phyloP scores from a whole-genome alignment of 2,888 invertebrate species.

The Sarcophaga caerulescens region DNA sequence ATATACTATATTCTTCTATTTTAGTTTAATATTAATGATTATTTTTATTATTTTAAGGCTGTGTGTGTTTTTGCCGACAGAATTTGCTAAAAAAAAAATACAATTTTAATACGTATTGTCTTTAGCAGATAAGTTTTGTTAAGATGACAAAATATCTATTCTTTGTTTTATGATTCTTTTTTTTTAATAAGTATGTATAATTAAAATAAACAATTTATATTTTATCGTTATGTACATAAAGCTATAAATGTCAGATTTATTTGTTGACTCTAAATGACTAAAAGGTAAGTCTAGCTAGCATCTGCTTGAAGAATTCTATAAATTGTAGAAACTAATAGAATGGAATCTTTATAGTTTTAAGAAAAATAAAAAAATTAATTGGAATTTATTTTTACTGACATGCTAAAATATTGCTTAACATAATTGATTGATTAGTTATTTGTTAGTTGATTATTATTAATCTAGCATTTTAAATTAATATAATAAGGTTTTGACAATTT shows the following conservation, averaged over 20 bases:
- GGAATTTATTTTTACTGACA: no score
- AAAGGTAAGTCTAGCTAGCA: neutral
- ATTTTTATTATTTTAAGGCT: constrained; percentile 46
- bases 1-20: constrained; percentile 12
- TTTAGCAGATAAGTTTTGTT: constrained; percentile 17
- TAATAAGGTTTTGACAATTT: no score
- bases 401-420: no score
- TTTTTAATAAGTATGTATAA: neutral
- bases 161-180: constrained; percentile 14
- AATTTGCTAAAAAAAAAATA: constrained; percentile 41
- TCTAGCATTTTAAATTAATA: no score
- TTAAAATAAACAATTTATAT: constrained; percentile 50
- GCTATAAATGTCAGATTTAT: constrained; percentile 29
- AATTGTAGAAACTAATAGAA: no score
- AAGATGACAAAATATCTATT: constrained; percentile 11
- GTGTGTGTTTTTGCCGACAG: constrained; percentile 56
- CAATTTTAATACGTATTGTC: constrained; percentile 47
- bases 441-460: no score
- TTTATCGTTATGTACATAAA: constrained; percentile 56
- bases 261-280: constrained; percentile 14
- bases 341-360: no score
- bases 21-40: constrained; percentile 1
- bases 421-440: no score
- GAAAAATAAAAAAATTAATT: no score
- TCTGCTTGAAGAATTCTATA: neutral